Conservation (phyloP, 2,797 vertebrate genomes). For the Anguilla anguilla region DNA sequence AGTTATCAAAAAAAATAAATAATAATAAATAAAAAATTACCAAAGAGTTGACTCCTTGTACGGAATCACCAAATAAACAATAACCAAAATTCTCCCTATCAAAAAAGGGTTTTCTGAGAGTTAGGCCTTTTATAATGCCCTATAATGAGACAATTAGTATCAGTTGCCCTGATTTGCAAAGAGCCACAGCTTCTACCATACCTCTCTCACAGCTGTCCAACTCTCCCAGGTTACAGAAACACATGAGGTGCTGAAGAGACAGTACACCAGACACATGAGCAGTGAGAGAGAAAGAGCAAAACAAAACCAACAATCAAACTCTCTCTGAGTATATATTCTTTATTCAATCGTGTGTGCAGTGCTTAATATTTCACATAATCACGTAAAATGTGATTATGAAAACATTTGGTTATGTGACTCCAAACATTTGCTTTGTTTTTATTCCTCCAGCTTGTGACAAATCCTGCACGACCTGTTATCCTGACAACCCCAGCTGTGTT, state of each 20-base stretch:
- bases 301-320: too few species aligned
- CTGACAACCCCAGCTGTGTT: slow-evolving; percentile 75
- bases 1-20: too few species aligned
- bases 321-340: too few species aligned
- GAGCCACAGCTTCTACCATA: neutral
- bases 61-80: too few species aligned
- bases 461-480: slow-evolving; percentile 82
- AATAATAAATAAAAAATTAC: too few species aligned
- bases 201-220: neutral
- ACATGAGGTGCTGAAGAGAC: neutral
- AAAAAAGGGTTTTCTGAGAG: neutral
- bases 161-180: neutral
- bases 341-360: too few species aligned
- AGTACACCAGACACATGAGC: neutral
- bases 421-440: slow-evolving; percentile 21
- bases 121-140: neutral
- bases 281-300: neutral
- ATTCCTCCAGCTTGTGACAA: slow-evolving; percentile 78
- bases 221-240: neutral
- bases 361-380: neutral
- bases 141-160: neutral
- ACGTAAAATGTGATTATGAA: neutral
- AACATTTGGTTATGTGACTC: neutral
- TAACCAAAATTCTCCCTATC: too few species aligned
- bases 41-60: too few species aligned